These are phyloP conservation scores for Takifugu rubripes DNA, from an alignment of 2,797 vertebrate species.

Conservation along the genomic window DNA sequence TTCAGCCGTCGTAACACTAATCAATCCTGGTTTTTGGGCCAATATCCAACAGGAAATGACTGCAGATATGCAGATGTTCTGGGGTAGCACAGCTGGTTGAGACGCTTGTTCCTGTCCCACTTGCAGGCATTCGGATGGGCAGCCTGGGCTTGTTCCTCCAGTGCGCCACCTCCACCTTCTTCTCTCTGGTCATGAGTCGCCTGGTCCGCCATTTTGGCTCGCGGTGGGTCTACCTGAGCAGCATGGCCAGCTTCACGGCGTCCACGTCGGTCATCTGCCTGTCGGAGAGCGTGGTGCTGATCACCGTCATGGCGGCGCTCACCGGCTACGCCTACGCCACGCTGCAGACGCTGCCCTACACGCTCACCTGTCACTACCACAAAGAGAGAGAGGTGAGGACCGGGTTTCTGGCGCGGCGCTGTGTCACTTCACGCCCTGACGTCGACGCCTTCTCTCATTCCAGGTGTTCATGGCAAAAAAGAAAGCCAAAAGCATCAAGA, in stretches of 20 bases:
- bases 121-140: conserved; percentile 80
- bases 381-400: conserved; percentile 74
- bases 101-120: background rate
- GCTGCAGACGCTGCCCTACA: conserved; percentile 81
- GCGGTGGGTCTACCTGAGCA: conserved; percentile 76
- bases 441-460: conserved; percentile 15
- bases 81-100: background rate
- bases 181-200: conserved; percentile 77
- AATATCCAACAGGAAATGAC: no score
- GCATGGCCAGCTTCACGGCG: conserved; percentile 78
- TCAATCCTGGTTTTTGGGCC: no score
- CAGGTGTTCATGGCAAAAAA: conserved; percentile 78
- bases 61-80: no score
- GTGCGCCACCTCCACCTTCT: conserved; percentile 81
- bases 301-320: conserved; percentile 77
- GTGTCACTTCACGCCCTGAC: no score
- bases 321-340: conserved; percentile 81
- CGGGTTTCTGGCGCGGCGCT: background rate
- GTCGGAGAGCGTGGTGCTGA: conserved; percentile 73
- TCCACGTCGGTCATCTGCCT: conserved; percentile 78
- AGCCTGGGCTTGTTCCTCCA: conserved; percentile 81
- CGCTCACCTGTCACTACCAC: conserved; percentile 81
- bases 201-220: conserved; percentile 74
- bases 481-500: conserved; percentile 60
- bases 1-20: background rate